Conservation (phyloP, 2,888 invertebrate genomes). For the Eilema sororculum region DNA sequence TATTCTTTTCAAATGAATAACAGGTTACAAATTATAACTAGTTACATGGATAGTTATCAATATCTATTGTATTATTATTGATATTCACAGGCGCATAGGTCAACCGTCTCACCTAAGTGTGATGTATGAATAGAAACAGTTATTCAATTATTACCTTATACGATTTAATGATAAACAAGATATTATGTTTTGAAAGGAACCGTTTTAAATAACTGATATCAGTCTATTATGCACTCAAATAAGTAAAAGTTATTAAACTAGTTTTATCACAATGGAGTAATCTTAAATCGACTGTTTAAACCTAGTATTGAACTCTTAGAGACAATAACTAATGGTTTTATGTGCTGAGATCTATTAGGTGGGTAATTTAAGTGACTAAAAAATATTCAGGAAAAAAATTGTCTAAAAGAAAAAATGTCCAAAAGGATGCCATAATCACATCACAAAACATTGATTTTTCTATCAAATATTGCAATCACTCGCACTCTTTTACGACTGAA, state of each 20-base stretch:
- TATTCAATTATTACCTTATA: background rate
- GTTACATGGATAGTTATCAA: background rate
- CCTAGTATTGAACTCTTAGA: background rate
- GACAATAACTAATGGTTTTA: background rate
- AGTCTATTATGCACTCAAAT: background rate
- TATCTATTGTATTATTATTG: slow-evolving; percentile 11
- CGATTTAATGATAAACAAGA: background rate
- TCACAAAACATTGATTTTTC: too few species aligned
- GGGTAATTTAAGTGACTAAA: too few species aligned
- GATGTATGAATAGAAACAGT: slow-evolving; percentile 1
- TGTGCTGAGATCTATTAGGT: background rate
- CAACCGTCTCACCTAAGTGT: background rate
- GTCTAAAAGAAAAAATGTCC: too few species aligned
- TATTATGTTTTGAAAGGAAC: background rate
- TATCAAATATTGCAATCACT: too few species aligned
- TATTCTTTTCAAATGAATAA: background rate
- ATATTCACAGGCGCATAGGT: slow-evolving; percentile 3
- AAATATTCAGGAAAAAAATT: too few species aligned
- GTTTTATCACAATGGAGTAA: background rate
- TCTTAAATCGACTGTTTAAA: background rate
- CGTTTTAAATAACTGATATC: background rate
- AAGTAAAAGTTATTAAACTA: background rate
- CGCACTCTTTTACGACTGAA: too few species aligned
- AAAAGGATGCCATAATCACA: too few species aligned
- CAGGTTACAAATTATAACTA: background rate